Conservation (phyloP, 2,113 vertebrate genomes). For the Sceloporus undulatus region DNA sequence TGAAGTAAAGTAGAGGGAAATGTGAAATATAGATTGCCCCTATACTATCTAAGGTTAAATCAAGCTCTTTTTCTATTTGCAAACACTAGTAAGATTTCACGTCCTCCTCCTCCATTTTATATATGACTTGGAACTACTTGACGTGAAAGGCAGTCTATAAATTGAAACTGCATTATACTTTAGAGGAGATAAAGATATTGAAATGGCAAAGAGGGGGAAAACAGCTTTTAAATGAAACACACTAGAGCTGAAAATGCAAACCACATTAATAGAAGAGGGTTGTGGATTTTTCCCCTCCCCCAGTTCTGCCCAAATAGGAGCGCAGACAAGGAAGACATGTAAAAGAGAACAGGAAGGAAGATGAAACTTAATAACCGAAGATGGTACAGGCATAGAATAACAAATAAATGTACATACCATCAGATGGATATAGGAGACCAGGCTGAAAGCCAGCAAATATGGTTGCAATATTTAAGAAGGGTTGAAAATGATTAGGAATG, state of each 20-base stretch:
- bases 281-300: neutral
- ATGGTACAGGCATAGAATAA: slow-evolving; percentile 58
- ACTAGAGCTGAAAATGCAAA: slow-evolving; percentile 61
- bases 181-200: slow-evolving; percentile 69
- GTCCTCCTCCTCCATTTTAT: slow-evolving; percentile 56
- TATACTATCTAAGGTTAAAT: slow-evolving; percentile 40
- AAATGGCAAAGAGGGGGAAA: slow-evolving; percentile 40
- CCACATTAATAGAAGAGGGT: slow-evolving; percentile 45
- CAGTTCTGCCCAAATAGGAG: slow-evolving; percentile 16
- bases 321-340: slow-evolving; percentile 47
- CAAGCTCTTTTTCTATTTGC: slow-evolving; percentile 55
- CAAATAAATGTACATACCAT: slow-evolving; percentile 45
- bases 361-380: slow-evolving; percentile 56
- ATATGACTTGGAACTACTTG: slow-evolving; percentile 68
- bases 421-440: slow-evolving; percentile 39
- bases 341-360: slow-evolving; percentile 25
- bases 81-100: slow-evolving; percentile 46
- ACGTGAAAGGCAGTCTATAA: slow-evolving; percentile 67
- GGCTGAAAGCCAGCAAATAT: slow-evolving; percentile 61
- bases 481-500: slow-evolving; percentile 54
- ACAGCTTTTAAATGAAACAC: slow-evolving; percentile 64
- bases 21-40: neutral
- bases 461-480: slow-evolving; percentile 59
- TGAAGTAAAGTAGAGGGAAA: no score
- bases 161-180: slow-evolving; percentile 69